These are phyloP conservation scores for Gasterosteus aculeatus DNA, from an alignment of 2,113 vertebrate species.

Conservation along the genomic window DNA sequence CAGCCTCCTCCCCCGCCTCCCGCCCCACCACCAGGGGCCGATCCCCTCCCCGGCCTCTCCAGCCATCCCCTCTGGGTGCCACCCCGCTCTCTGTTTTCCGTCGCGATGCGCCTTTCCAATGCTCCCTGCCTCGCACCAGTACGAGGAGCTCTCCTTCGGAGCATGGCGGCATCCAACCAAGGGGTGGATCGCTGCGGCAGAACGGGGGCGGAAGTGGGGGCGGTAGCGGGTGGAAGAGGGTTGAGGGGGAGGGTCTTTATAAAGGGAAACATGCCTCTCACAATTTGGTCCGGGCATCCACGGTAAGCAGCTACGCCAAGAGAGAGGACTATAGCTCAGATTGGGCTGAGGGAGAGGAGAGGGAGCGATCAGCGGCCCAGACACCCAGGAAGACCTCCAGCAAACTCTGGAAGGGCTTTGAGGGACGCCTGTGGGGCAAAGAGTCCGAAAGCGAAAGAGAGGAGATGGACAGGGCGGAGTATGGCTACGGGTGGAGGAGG, in stretches of 20 bases:
- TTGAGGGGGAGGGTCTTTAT: slow-evolving; percentile 80
- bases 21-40: slow-evolving; percentile 67
- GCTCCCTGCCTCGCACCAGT: slow-evolving; percentile 79
- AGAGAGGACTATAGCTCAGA: slow-evolving; percentile 67
- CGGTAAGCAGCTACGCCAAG: slow-evolving; percentile 78
- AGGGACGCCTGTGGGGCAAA: slow-evolving; percentile 76
- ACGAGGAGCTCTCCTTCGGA: slow-evolving; percentile 69
- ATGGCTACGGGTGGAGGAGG: slow-evolving; percentile 72
- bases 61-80: slow-evolving; percentile 75
- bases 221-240: slow-evolving; percentile 62
- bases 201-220: slow-evolving; percentile 63
- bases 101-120: slow-evolving; percentile 81
- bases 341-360: slow-evolving; percentile 70
- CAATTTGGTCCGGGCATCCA: slow-evolving; percentile 81
- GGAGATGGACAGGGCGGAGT: slow-evolving; percentile 71
- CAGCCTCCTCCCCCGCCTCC: slow-evolving; percentile 75
- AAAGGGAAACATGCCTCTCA: slow-evolving; percentile 82
- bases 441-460: slow-evolving; percentile 69
- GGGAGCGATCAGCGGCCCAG: slow-evolving; percentile 25
- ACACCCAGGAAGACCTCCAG: slow-evolving; percentile 62
- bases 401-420: slow-evolving; percentile 79
- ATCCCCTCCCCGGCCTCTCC: slow-evolving; percentile 78
- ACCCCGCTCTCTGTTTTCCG: slow-evolving; percentile 82
- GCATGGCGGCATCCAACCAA: slow-evolving; percentile 66
- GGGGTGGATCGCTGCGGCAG: slow-evolving; percentile 80